Base-by-base conservation (phyloP, 2,113 vertebrate genomes). In the Pogona vitticeps region DNA sequence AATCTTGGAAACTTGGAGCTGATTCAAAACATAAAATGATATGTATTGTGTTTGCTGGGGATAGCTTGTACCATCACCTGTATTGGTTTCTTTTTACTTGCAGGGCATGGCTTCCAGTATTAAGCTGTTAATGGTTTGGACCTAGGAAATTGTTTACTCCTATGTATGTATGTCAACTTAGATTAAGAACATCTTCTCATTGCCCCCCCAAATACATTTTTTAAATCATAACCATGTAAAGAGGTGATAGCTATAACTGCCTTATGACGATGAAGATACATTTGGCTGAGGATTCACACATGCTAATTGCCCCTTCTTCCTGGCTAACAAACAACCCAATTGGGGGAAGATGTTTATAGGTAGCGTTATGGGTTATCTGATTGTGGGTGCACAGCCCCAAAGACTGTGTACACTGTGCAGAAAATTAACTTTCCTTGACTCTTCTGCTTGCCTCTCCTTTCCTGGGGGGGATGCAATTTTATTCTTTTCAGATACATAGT, bases 401-500 rank as follows among this genome's bases (percentile, higher is more conserved):
- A 6, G 18, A 28, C 20, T 71, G 2, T 21, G 1, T 36, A 63
- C 14, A 31, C 52, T 28, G 17, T 61, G 6, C n/a, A 68, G 28
- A 17, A 72, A 73, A 2, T 85, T 89, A 21, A 52, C 36, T 94
- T 89, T 92, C 87, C 92, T 94, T 94, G 88, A 94, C 82, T 36
- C 56, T 13, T 46, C 28, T 65, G 52, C 68, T 88, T 85, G 80
- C 85, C 0, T 82, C 87, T 91, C 85, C 71, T 14, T 80, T 75
- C 56, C 26, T 5, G 75, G 93, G 82, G 94, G 91, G 56, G 61
- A 42, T 7, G 40, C 77, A 80, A 80, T 1, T 86, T 88, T 77
- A 65, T 76, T 80, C 1, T 36, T 82, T 85, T 86, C 95, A 98
- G 98, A 91, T 98, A 98, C 94, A 98, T 98, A 0, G 98, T 98